Conservation (phyloP, 2,797 vertebrate genomes). For the Lates japonicus region DNA sequence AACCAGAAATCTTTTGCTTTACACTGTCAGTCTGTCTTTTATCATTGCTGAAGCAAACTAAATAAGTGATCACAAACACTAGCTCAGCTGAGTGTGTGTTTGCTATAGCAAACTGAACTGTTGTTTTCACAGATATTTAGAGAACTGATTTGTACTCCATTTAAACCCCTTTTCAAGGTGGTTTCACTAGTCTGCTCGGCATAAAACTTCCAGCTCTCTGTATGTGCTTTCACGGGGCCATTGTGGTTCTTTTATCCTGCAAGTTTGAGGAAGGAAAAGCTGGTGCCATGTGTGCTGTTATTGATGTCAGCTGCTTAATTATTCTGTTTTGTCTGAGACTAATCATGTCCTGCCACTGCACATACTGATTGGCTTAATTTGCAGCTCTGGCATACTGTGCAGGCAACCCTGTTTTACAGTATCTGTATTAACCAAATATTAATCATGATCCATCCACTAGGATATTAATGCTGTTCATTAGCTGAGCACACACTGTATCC, state of each 20-base stretch:
- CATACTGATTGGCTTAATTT: slow-evolving; percentile 52
- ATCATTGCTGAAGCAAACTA: slow-evolving; percentile 3
- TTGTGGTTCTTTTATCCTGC: not conserved
- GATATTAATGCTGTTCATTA: slow-evolving; percentile 68
- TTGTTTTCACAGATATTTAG: not conserved
- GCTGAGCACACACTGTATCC: slow-evolving; percentile 24
- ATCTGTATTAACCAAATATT: slow-evolving; percentile 48
- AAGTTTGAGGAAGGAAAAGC: slow-evolving; percentile 11
- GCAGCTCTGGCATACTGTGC: slow-evolving; percentile 46
- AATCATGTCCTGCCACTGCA: slow-evolving; percentile 44
- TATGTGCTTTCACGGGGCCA: not conserved
- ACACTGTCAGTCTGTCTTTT: not conserved
- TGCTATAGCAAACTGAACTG: not conserved
- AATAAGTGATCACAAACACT: too few species aligned
- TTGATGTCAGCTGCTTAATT: slow-evolving; percentile 41
- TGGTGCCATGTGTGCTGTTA: slow-evolving; percentile 16
- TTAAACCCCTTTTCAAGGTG: not conserved
- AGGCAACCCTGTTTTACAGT: slow-evolving; percentile 54
- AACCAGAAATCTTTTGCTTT: slow-evolving; percentile 22
- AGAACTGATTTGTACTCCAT: not conserved
- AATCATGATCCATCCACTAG: slow-evolving; percentile 59
- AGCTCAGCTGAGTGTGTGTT: not conserved
- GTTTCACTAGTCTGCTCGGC: not conserved
- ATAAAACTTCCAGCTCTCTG: not conserved
- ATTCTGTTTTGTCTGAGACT: slow-evolving; percentile 44